phyloP scores from a whole-genome alignment of 2,113 vertebrate genomes.

The Egretta garzetta region DNA sequence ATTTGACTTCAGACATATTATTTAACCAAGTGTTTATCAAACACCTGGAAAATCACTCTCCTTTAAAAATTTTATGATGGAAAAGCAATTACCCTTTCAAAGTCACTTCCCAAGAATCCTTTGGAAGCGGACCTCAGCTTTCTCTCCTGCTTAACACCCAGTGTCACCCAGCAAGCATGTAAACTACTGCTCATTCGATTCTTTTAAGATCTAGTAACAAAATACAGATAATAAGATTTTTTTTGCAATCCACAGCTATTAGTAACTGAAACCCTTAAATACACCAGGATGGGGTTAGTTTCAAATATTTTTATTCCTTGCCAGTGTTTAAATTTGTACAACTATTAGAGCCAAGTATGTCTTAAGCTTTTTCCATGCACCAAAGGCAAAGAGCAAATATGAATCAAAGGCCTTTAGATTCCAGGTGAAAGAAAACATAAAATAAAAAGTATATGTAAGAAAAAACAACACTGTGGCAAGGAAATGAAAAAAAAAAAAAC shows the following conservation, averaged over 20 bases:
- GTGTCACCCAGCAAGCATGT: neutral
- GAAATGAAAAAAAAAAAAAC: neutral
- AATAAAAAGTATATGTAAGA: neutral
- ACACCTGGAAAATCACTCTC: slow-evolving; percentile 58
- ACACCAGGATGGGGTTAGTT: neutral
- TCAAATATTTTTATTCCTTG: neutral
- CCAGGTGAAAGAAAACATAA: neutral
- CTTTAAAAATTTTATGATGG: slow-evolving; percentile 19
- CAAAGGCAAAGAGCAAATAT: neutral
- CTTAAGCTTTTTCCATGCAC: neutral
- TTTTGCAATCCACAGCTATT: neutral
- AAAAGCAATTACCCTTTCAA: slow-evolving; percentile 62
- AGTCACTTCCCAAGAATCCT: slow-evolving; percentile 31
- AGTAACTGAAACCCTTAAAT: neutral
- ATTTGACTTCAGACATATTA: slow-evolving; percentile 12
- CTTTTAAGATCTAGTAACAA: neutral
- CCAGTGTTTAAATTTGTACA: neutral
- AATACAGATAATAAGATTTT: neutral
- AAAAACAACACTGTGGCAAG: neutral
- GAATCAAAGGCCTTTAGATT: neutral
- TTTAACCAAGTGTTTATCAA: slow-evolving; percentile 50
- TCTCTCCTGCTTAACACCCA: slow-evolving; percentile 8
- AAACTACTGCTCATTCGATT: neutral
- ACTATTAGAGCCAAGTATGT: neutral
- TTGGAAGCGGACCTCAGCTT: neutral